Conservation (phyloP, 2,113 vertebrate genomes). For the Enhydra lutris region DNA sequence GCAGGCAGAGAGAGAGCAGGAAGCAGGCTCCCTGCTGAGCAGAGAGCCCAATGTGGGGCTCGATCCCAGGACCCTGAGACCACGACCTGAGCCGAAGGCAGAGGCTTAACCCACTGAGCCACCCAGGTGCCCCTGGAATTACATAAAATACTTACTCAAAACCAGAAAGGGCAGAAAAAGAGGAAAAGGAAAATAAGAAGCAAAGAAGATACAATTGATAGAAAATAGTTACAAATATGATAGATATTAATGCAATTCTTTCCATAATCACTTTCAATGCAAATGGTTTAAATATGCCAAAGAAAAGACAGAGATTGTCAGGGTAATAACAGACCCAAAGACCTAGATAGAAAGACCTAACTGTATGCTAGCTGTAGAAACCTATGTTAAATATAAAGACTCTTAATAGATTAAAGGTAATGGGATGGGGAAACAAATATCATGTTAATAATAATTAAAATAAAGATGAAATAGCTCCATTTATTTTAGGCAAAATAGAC, state of each 20-base stretch:
- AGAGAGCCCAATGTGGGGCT: too few species aligned
- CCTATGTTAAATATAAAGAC: background rate
- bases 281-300: background rate
- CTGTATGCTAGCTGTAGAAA: background rate
- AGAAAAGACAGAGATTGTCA: background rate
- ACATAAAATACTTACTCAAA: background rate
- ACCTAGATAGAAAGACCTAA: background rate
- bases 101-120: too few species aligned
- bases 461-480: background rate
- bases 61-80: too few species aligned
- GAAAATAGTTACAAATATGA: background rate
- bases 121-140: background rate
- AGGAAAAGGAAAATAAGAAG: background rate
- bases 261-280: background rate
- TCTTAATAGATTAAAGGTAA: background rate
- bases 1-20: too few species aligned
- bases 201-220: background rate
- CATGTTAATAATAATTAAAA: background rate
- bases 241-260: background rate
- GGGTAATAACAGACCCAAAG: background rate
- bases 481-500: background rate
- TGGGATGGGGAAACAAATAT: background rate
- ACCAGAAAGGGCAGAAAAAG: background rate
- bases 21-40: too few species aligned
- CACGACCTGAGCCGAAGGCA: too few species aligned